Evolutionary conservation across 2,797 vertebrate genomes (phyloP), one percentile per base, ranked within the genome.

Genomic region (Halcyon chelicuti): DNA sequence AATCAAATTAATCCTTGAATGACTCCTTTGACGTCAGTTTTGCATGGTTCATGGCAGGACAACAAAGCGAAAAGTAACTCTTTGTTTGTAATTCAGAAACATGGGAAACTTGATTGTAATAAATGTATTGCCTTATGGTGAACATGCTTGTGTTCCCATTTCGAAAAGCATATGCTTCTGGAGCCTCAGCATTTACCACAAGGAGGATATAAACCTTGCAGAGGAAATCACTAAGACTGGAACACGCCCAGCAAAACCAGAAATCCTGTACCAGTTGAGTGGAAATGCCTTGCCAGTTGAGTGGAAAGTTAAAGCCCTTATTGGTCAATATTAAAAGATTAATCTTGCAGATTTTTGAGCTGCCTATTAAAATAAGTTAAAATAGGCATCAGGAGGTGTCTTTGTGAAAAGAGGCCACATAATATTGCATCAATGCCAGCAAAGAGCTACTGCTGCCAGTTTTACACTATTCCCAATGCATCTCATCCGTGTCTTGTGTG

Each of bases 1-100:
- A 82, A 90, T 74, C 67, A 92, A 86, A 94, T 83, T 65, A 86
- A 83, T 60, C 77, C 86, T 42, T 26, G 40, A 83, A 65, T 71
- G 46, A 86, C 67, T 92, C 42, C 73, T 92, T 61, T 90, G 93
- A 90, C n/a, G 22, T 90, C 77, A 86, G 2, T 46, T 65, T 86
- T 40, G 46, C 58, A 70, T 37, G 47, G 70, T 71, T 78, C 72
- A 66, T 83, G 77, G 73, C 82, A 90, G 83, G 73, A 75, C 68
- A 86, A 86, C 57, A 92, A 83, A 84, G 42, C 37, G 44, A 83
- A 90, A 83, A 71, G 55, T 62, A 66, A 81, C 90, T 79, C 22
- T 57, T 60, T 89, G 25, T 83, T 86, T 74, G 47, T 57, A 90
- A 90, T 83, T 71, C 82, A 84, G 82, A 79, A 83, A 87, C 72